Conservation (phyloP, 92 coral and sea anemone species). For the Porites lobata region DNA sequence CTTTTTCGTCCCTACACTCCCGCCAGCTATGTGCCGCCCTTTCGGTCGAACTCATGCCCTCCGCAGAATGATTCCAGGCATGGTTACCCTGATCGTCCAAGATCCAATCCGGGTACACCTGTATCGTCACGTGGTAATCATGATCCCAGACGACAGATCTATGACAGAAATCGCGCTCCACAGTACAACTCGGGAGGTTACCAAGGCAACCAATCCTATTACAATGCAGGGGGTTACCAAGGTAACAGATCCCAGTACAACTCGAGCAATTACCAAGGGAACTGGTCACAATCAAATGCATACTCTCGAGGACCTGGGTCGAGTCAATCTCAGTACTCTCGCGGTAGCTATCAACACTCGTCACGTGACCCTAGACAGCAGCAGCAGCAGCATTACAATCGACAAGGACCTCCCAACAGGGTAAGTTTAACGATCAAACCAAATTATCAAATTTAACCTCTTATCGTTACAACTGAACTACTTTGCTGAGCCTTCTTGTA, state of each 20-base stretch:
- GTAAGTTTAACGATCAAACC: conserved; percentile 32
- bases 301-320: conserved; percentile 34
- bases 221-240: conserved; percentile 40
- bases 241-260: conserved; percentile 23
- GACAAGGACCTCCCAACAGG: conserved; percentile 34
- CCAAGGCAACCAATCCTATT: conserved; percentile 33
- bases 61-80: conserved; percentile 59
- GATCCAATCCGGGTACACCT: conserved; percentile 67
- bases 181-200: conserved; percentile 49
- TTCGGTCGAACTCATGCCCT: conserved; percentile 38
- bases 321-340: conserved; percentile 39
- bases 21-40: conserved; percentile 34
- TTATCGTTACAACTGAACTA: no score
- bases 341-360: conserved; percentile 10
- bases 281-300: conserved; percentile 39
- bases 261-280: background rate
- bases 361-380: conserved; percentile 53
- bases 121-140: conserved; percentile 55
- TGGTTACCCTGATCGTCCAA: conserved; percentile 31
- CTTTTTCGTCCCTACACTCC: conserved; percentile 45
- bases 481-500: no score
- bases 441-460: no score
- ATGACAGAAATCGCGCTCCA: conserved; percentile 44
- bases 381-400: conserved; percentile 29
- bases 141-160: conserved; percentile 57